Conservation (phyloP, 2,888 invertebrate species). For the Cataglyphis cursor region DNA sequence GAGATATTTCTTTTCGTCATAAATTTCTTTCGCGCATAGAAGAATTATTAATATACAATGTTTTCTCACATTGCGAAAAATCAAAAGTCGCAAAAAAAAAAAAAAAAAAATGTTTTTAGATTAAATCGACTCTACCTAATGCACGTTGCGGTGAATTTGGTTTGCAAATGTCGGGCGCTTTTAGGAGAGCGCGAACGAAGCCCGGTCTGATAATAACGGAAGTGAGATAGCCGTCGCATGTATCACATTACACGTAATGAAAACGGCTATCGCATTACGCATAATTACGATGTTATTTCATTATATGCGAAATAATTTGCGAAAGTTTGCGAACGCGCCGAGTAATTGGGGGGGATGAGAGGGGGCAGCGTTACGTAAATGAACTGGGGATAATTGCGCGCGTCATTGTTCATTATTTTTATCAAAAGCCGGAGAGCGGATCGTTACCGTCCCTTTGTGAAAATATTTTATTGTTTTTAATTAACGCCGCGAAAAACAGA, state of each 20-base stretch:
- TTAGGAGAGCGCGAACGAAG: slow-evolving; percentile 42
- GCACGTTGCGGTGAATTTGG: slow-evolving; percentile 47
- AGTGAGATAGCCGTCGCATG: slow-evolving; percentile 53
- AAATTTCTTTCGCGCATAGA: neutral
- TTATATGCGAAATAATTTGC: slow-evolving; percentile 57
- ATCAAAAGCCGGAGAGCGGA: slow-evolving; percentile 36
- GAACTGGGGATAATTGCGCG: slow-evolving; percentile 51
- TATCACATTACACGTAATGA: slow-evolving; percentile 57
- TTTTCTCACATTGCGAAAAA: neutral
- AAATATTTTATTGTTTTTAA: slow-evolving; percentile 57
- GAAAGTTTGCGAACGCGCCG: slow-evolving; percentile 42
- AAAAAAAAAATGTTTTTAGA: neutral
- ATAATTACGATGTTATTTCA: slow-evolving; percentile 58
- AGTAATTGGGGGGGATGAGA: slow-evolving; percentile 45
- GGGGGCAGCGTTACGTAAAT: slow-evolving; percentile 38
- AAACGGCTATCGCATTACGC: slow-evolving; percentile 58
- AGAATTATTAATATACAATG: neutral
- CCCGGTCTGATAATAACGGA: slow-evolving; percentile 45
- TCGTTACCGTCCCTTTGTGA: slow-evolving; percentile 40
- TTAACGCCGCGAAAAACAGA: slow-evolving; percentile 31
- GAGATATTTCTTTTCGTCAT: neutral
- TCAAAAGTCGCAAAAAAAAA: neutral
- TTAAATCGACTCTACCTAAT: slow-evolving; percentile 5
- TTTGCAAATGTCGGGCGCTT: slow-evolving; percentile 46
- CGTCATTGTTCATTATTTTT: slow-evolving; percentile 53